A percentile compares a stretch with the other conserved stretches of the same genome.
These are phyloP conservation scores for Harmothoe impar DNA, from an alignment of 2,888 invertebrate genomes.

Conservation along the genomic window DNA sequence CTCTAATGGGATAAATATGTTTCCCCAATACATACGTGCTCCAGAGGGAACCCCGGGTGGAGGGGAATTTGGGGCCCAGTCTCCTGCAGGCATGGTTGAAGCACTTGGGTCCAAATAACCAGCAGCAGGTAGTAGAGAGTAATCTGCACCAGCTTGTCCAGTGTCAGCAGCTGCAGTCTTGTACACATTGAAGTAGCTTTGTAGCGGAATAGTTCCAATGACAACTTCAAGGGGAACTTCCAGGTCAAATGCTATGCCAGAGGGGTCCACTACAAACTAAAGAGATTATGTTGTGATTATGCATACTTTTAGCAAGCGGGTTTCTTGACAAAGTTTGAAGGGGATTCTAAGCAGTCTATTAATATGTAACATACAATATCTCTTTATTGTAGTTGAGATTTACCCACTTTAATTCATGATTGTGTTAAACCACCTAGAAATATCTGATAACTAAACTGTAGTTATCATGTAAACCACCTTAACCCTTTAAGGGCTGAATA, in stretches of 20 bases:
- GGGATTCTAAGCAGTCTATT: too few relatives aligned
- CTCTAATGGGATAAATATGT: too few relatives aligned
- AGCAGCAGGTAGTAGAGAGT: background rate
- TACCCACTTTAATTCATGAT: too few relatives aligned
- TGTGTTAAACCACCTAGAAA: too few relatives aligned
- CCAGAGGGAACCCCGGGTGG: constrained; percentile 15
- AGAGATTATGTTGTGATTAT: too few relatives aligned
- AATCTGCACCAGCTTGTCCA: background rate
- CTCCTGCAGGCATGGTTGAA: background rate
- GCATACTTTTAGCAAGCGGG: too few relatives aligned
- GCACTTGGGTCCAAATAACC: background rate
- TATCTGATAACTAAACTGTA: too few relatives aligned
- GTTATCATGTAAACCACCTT: too few relatives aligned
- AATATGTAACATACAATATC: too few relatives aligned
- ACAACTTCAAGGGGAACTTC: constrained; percentile 75
- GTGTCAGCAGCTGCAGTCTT: background rate
- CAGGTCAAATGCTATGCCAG: constrained; percentile 77
- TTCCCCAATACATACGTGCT: background rate
- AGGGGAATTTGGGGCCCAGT: background rate
- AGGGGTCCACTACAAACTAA: constrained; percentile 77
- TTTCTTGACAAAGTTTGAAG: too few relatives aligned
- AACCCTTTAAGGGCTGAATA: too few relatives aligned
- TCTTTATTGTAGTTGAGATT: too few relatives aligned
- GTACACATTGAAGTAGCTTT: constrained; percentile 45
- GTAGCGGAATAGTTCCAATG: constrained; percentile 78